Percentiles rank a stretch among this genome's conserved stretches.
Evolutionary conservation across 2,113 vertebrate species (phyloP).

Genomic region (Bubo bubo): DNA sequence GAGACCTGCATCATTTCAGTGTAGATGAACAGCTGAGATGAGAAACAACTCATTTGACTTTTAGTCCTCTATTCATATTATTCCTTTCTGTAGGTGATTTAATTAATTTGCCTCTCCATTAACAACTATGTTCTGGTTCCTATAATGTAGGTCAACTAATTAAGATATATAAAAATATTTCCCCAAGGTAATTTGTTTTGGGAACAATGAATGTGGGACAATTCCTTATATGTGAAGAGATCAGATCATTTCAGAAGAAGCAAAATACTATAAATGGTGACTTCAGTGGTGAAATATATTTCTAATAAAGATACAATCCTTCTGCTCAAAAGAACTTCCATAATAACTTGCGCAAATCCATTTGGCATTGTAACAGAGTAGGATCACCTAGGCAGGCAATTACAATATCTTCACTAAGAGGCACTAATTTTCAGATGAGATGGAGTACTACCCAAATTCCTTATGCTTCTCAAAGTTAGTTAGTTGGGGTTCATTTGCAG

Average conservation of each 20-base stretch:
- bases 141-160: conserved; percentile 58
- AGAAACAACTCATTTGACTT: background rate
- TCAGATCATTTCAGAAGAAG: background rate
- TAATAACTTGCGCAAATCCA: background rate
- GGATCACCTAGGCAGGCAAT: background rate
- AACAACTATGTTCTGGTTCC: conserved; percentile 34
- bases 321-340: background rate
- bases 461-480: background rate
- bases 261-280: background rate
- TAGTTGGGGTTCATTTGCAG: background rate
- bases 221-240: background rate
- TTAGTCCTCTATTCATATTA: conserved; percentile 10
- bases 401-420: background rate
- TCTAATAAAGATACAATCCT: background rate
- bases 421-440: background rate
- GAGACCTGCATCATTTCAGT: background rate
- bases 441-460: background rate
- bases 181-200: conserved; percentile 47
- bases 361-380: background rate
- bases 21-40: background rate
- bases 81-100: conserved; percentile 19
- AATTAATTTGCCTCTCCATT: conserved; percentile 42
- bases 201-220: conserved; percentile 51
- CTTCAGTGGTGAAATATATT: background rate
- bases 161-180: conserved; percentile 66